A percentile compares a stretch with the other conserved stretches of the same genome.
phyloP scores from a whole-genome alignment of 2,113 vertebrate species.

The Stigmatopora nigra region DNA sequence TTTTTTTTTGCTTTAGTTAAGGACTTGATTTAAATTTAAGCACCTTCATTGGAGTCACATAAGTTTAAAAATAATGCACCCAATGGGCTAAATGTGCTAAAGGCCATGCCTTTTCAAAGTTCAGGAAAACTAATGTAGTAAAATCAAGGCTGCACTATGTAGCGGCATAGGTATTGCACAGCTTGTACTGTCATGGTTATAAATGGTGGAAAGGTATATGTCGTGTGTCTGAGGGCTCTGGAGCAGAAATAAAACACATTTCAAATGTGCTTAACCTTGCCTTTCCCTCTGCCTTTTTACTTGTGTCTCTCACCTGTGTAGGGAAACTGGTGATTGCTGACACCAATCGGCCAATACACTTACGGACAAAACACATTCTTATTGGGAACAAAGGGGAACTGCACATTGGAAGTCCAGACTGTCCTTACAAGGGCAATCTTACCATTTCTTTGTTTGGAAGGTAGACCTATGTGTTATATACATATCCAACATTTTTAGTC shows the following conservation, averaged over 20 bases:
- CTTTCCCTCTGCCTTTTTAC: neutral
- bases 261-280: conserved; percentile 1
- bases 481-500: neutral
- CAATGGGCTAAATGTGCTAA: neutral
- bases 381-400: conserved; percentile 82
- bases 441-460: conserved; percentile 84
- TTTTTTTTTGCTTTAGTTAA: neutral
- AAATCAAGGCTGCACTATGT: neutral
- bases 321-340: conserved; percentile 90
- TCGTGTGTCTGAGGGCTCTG: conserved; percentile 26
- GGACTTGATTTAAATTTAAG: neutral
- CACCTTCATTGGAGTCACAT: neutral
- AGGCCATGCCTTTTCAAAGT: neutral
- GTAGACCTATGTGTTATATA: conserved; percentile 55
- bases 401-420: conserved; percentile 82
- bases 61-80: neutral
- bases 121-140: neutral
- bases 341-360: conserved; percentile 67
- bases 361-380: conserved; percentile 82
- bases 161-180: conserved; percentile 1
- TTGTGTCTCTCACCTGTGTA: conserved; percentile 40
- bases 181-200: conserved; percentile 22
- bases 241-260: neutral
- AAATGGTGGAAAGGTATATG: conserved; percentile 31
- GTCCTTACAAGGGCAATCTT: conserved; percentile 85